These are phyloP conservation scores for Larimichthys polyactis DNA, from an alignment of 2,113 vertebrate species.

Conservation along the genomic window DNA sequence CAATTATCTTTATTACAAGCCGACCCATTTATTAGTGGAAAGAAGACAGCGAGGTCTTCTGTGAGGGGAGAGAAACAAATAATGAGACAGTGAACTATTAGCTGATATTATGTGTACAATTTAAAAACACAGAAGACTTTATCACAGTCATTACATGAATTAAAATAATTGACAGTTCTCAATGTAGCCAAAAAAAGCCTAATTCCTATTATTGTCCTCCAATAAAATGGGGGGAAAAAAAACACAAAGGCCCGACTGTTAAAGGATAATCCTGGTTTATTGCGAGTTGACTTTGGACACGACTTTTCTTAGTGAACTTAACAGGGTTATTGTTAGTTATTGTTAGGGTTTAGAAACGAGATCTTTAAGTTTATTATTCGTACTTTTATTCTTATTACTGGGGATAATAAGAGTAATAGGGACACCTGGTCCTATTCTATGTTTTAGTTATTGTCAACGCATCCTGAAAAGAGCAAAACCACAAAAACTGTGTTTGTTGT, in stretches of 20 bases:
- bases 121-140: not conserved
- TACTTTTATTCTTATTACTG: no score
- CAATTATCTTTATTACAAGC: conserved; percentile 72
- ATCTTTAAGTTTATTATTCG: no score
- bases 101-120: not conserved
- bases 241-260: no score
- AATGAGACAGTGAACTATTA: not conserved
- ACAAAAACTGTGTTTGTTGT: no score
- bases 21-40: conserved; percentile 56
- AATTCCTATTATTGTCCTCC: not conserved
- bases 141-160: not conserved
- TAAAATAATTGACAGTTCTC: not conserved
- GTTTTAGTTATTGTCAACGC: no score
- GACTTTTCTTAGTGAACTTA: no score
- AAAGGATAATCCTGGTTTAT: not conserved
- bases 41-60: conserved; percentile 3
- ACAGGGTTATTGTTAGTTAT: no score
- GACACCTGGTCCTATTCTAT: no score
- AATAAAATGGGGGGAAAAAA: not conserved
- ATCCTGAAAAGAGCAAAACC: no score
- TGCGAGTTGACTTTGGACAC: no score
- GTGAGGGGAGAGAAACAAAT: conserved; percentile 24
- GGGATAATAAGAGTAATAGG: no score
- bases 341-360: no score
- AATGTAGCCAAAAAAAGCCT: not conserved